Conservation (phyloP, 92 coral and sea anemone species). For the Galaxea fascicularis region DNA sequence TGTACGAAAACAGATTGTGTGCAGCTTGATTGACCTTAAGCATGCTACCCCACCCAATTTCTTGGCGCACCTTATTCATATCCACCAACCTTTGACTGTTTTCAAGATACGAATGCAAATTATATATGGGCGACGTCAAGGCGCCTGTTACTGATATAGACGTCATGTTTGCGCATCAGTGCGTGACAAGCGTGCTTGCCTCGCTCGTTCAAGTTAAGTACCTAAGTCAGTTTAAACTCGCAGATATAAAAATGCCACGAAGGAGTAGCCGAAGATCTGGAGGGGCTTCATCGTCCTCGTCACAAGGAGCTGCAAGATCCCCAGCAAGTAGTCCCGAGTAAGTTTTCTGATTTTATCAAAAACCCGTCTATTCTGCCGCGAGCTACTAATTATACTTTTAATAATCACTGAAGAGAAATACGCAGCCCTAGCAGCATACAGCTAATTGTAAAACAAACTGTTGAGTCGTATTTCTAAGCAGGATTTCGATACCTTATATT, state of each 20-base stretch:
- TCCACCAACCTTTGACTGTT: too few species aligned
- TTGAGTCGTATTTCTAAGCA: background rate
- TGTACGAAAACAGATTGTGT: too few species aligned
- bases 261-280: slow-evolving; percentile 12
- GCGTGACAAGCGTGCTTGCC: background rate
- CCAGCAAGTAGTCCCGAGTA: slow-evolving; percentile 42
- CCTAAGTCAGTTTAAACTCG: background rate
- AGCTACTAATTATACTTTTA: too few species aligned
- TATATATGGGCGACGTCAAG: too few species aligned
- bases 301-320: slow-evolving; percentile 4
- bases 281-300: background rate
- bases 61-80: background rate
- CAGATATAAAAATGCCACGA: slow-evolving; percentile 26
- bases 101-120: too few species aligned
- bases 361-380: background rate
- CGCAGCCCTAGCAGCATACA: too few species aligned
- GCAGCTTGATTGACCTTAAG: background rate
- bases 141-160: too few species aligned
- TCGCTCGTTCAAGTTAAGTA: too few species aligned
- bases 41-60: background rate
- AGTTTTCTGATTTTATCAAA: background rate
- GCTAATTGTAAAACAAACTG: too few species aligned
- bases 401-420: background rate
- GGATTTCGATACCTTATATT: background rate
- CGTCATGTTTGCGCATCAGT: background rate